Evolutionary conservation across 2,888 invertebrate genomes (phyloP).

Genomic region (Icerya purchasi): DNA sequence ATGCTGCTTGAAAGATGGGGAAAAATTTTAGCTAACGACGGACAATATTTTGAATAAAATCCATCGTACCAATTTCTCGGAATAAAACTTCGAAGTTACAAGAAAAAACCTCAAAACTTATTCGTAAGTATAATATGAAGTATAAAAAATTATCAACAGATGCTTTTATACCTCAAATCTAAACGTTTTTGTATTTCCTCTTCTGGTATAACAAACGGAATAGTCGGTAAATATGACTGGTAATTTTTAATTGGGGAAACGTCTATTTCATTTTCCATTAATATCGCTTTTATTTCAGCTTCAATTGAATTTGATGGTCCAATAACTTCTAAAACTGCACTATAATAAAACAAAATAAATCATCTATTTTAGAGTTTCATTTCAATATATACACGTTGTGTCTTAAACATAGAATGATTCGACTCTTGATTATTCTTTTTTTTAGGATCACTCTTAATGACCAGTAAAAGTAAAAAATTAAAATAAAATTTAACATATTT

Average conservation of each 20-base stretch:
- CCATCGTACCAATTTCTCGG: no score
- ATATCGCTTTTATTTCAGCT: conserved; percentile 55
- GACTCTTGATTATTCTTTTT: no score
- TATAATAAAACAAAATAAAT: conserved; percentile 6
- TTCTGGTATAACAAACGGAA: conserved; percentile 5
- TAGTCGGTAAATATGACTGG: background rate
- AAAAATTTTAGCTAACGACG: no score
- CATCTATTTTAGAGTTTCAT: no score
- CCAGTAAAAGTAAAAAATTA: no score
- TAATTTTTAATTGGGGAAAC: conserved; percentile 20
- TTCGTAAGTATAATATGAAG: background rate
- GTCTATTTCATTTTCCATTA: conserved; percentile 57
- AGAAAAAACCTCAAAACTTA: conserved; percentile 7
- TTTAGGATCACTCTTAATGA: no score
- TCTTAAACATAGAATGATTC: no score
- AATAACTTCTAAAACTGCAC: conserved; percentile 39
- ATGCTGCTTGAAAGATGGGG: no score
- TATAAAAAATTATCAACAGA: background rate
- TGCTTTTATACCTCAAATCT: conserved; percentile 22
- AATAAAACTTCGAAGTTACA: no score
- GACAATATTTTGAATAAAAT: no score
- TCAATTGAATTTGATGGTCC: conserved; percentile 56
- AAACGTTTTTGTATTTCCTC: conserved; percentile 25
- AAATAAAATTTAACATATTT: no score
- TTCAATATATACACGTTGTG: no score